Percentiles rank a stretch among this genome's conserved stretches.
phyloP scores from a whole-genome alignment of 2,888 invertebrate species.

The Eumerus sabulonum region DNA sequence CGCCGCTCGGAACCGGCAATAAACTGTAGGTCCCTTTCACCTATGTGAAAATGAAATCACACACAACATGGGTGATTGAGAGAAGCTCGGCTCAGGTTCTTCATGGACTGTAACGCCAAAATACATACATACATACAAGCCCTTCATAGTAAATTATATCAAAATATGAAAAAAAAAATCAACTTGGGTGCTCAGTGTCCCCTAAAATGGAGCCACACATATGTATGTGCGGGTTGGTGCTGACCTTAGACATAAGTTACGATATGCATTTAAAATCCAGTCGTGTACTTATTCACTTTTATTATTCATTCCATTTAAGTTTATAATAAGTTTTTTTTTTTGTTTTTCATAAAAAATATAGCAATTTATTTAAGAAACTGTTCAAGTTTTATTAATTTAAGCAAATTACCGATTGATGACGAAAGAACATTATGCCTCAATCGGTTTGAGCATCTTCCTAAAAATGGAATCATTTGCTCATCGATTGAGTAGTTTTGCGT shows the following conservation, averaged over 20 bases:
- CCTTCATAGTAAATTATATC: background rate
- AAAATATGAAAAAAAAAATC: slow-evolving; percentile 1
- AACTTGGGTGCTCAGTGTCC: background rate
- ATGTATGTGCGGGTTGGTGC: background rate
- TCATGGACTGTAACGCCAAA: no score
- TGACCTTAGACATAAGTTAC: background rate
- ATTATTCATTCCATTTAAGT: background rate
- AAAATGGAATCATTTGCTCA: background rate
- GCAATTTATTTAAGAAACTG: no score
- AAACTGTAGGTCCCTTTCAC: no score
- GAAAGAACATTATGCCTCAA: background rate
- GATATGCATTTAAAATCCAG: background rate
- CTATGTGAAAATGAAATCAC: no score
- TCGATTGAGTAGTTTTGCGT: background rate
- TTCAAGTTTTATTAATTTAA: no score
- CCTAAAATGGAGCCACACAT: background rate
- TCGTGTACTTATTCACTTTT: background rate
- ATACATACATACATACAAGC: no score
- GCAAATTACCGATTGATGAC: background rate
- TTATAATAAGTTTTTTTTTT: background rate
- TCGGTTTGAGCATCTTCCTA: background rate
- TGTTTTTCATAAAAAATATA: no score
- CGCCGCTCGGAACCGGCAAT: no score
- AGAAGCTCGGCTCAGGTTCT: no score
- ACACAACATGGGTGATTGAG: no score